Conservation (phyloP, 1,140 invertebrate species). For the Steinernema khuongi region DNA sequence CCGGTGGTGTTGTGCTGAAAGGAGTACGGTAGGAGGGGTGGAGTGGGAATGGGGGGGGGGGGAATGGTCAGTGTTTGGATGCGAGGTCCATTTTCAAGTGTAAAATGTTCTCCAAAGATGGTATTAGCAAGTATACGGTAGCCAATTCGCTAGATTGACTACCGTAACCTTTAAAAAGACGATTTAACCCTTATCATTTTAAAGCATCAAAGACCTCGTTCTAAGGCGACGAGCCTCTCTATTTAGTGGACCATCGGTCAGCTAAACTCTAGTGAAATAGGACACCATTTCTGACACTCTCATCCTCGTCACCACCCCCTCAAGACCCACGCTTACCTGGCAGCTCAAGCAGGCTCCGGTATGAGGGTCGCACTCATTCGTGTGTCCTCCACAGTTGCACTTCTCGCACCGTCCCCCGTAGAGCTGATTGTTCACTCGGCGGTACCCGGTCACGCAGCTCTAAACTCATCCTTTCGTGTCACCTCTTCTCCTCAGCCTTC, state of each 20-base stretch:
- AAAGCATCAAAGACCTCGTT: too few relatives aligned
- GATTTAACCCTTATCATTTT: too few relatives aligned
- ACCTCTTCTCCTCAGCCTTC: not conserved
- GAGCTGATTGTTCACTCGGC: conserved; percentile 66
- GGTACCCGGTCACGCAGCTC: conserved; percentile 75
- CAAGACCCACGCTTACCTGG: conserved; percentile 19
- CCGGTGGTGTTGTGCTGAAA: conserved; percentile 89
- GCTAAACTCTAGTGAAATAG: too few relatives aligned
- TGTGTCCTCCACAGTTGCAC: conserved; percentile 83
- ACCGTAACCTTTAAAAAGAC: too few relatives aligned
- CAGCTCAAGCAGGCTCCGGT: conserved; percentile 69
- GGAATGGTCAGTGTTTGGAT: not conserved
- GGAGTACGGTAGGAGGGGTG: too few relatives aligned
- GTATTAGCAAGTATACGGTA: too few relatives aligned
- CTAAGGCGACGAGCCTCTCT: too few relatives aligned
- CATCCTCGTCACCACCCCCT: not conserved
- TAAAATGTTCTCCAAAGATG: too few relatives aligned
- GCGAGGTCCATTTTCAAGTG: too few relatives aligned
- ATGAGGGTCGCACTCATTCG: conserved; percentile 72
- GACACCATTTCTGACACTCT: too few relatives aligned
- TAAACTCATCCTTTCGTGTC: conserved; percentile 17
- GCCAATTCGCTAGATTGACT: too few relatives aligned
- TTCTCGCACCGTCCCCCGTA: conserved; percentile 70
- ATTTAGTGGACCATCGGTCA: too few relatives aligned
- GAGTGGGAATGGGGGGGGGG: not conserved